phyloP scores from a whole-genome alignment of 2,888 invertebrate species.

The Trissonchulus sp. region DNA sequence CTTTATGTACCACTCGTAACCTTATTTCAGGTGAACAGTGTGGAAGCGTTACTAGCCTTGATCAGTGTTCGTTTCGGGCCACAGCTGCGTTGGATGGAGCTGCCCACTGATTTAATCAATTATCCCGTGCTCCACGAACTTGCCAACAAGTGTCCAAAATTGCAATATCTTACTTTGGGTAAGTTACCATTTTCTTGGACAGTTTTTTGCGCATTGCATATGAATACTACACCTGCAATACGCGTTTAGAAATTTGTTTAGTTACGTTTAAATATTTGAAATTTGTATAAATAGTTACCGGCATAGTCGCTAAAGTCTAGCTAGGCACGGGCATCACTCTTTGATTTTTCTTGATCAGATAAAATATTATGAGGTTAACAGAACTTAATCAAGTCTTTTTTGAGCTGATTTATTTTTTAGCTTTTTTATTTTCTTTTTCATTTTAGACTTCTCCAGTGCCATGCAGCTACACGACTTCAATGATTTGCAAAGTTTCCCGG shows the following conservation, averaged over 20 bases:
- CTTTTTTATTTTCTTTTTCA: too few relatives aligned
- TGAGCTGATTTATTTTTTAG: too few relatives aligned
- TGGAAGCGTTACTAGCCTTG: conserved; percentile 77
- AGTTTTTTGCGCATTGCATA: background rate
- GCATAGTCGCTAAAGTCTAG: too few relatives aligned
- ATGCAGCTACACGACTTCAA: conserved; percentile 99
- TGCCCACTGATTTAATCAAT: conserved; percentile 91
- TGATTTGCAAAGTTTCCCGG: conserved; percentile 96
- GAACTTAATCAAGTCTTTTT: too few relatives aligned
- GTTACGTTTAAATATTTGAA: too few relatives aligned
- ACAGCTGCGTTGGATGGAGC: conserved; percentile 77
- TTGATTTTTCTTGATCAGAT: too few relatives aligned
- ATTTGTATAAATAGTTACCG: too few relatives aligned
- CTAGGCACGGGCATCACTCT: too few relatives aligned
- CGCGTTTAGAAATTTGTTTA: too few relatives aligned
- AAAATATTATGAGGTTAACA: too few relatives aligned
- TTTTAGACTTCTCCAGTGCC: conserved; percentile 84
- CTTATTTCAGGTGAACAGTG: conserved; percentile 55
- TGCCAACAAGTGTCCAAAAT: conserved; percentile 87
- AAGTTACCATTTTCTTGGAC: too few relatives aligned
- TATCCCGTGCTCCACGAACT: conserved; percentile 93
- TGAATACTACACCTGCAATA: background rate
- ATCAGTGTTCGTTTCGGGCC: conserved; percentile 79
- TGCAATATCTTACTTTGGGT: conserved; percentile 81
- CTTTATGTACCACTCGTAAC: too few relatives aligned